Conservation (phyloP, 2,113 vertebrate genomes). For the Lontra canadensis region DNA sequence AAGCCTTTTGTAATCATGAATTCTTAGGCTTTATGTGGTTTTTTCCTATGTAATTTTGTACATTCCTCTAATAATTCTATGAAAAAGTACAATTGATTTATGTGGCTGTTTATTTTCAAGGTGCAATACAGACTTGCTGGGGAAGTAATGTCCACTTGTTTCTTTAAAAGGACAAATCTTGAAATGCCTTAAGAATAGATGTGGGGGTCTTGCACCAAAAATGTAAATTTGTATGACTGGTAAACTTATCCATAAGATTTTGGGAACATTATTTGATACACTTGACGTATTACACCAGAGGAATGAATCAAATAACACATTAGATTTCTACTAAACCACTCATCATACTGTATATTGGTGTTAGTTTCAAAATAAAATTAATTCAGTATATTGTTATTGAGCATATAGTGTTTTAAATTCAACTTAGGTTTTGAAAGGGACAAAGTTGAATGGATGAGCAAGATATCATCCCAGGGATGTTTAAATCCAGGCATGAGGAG, state of each 20-base stretch:
- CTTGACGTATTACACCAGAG: background rate
- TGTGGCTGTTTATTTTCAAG: background rate
- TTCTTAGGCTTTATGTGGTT: background rate
- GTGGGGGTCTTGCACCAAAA: background rate
- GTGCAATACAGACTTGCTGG: too few species aligned
- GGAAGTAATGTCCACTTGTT: background rate
- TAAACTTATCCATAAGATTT: background rate
- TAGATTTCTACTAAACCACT: background rate
- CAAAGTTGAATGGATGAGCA: background rate
- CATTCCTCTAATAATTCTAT: background rate
- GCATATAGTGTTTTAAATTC: background rate
- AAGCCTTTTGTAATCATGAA: background rate
- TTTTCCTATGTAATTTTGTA: background rate
- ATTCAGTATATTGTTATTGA: background rate
- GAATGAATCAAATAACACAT: background rate
- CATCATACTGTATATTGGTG: background rate
- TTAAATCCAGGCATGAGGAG: background rate
- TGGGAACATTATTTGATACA: background rate
- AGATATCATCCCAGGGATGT: background rate
- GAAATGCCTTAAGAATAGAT: background rate
- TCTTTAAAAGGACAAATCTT: background rate
- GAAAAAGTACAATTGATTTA: background rate
- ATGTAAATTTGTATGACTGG: background rate
- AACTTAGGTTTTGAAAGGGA: background rate
- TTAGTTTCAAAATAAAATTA: conserved; percentile 16